Evolutionary conservation across 2,888 invertebrate species (phyloP), one percentile per base, ranked within the genome.

Genomic region (Spodoptera picta): DNA sequence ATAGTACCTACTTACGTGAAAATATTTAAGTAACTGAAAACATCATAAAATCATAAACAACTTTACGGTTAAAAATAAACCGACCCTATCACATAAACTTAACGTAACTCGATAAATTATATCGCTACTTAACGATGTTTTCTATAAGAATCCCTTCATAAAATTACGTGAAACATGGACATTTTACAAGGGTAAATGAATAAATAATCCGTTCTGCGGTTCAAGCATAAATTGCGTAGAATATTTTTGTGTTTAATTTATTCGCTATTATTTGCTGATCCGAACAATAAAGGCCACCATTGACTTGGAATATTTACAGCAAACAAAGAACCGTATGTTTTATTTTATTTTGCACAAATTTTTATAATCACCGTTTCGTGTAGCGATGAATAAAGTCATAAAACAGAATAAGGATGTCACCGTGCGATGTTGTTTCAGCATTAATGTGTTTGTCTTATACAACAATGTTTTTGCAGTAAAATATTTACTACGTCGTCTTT

Each of bases 241-340:
- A 54, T 49, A 60, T 72, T 72, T 60, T 36, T 14, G 48, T 24
- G 49, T 63, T 67, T 60, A 58, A 55, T 36, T 73, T 58, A 50
- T 54, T 60, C 24, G 19, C 23, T 7, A 54, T 57, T 57, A 56
- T 52, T 61, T 44, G 69, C 60, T 69, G 60, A 62, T 74, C 60
- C 23, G 59, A 69, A 73, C 52, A 78, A 75, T 75, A 70, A 66
- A 70, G 31, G 31, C 14, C 53, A 48, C 31, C 67, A 61, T 75
- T 55, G 60, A 55, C 51, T 55, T 45, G 45, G 64, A 63, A 64
- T 70, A 61, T 75, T 19, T 63, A 46, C 55, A 48, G 45, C 58
- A 66, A 75, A 75, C 75, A 70, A 77, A 77, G 66, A 74, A 74
- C 61, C 57, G 54, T 52, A 46, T 57, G 56, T 63, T 69, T 69